Evolutionary conservation across 2,797 vertebrate species (phyloP), one percentile per base, ranked within the genome.

Genomic region (Darevskia nairensis): DNA sequence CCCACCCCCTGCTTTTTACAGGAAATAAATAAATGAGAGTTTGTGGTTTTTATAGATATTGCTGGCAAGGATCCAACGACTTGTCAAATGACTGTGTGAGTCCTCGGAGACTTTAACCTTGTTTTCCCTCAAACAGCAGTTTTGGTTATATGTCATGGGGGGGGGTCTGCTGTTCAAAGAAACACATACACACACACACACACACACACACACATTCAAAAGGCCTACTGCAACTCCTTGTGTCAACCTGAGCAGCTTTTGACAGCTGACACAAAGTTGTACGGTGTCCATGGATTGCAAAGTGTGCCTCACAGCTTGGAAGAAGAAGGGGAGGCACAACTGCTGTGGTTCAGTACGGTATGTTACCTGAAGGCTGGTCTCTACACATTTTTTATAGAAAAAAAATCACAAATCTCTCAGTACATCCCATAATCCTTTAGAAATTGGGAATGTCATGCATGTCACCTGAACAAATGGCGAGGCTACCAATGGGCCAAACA

Each of bases 391-490:
- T 64, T 41, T 29, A 35, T 6, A 8, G 39, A 75, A 23, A 83
- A 89, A 78, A 25, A 71, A 76, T 8, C 75, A 85, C 27, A 74
- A 29, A 75, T 64, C 7, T 69, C 85, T 27, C 75, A 86, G 81
- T 88, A 80, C 21, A 27, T 85, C 91, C 80, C 72, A 89, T 72
- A 87, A 15, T 88, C 80, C 29, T 92, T 88, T 41, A 76, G 85
- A 95, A 90, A 68, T 90, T 92, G 85, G 68, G 80, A 69, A 32
- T 91, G 50, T 61, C 66, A 29, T n/a, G 23, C 89, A 93, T 90
- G 82, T 90, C 89, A 84, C 78, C 90, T 86, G 90, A 94, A 86
- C 86, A 90, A 92, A 92, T 59, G 89, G 82, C 77, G 75, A 77
- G 0, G 35, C 82, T 41, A 90, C 90, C 81, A 82, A 0, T 76